Evolutionary conservation across 2,888 invertebrate genomes (phyloP).

Genomic region (Phaonia tiefii): DNA sequence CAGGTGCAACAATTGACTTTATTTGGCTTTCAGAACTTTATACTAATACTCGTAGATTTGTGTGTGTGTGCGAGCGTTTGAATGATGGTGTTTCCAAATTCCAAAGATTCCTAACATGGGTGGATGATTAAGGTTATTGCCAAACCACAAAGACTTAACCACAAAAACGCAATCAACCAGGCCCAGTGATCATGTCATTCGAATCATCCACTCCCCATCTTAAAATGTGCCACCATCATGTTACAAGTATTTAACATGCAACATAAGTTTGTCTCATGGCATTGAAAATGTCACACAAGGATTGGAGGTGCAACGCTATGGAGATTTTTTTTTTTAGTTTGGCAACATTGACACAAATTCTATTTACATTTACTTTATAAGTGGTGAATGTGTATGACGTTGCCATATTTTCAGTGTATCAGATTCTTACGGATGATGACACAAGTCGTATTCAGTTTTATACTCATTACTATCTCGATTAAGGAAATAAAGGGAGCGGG

Average conservation of each 20-base stretch:
- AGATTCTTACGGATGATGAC: no score
- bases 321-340: no score
- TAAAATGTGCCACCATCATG: conserved; percentile 23
- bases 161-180: conserved; percentile 14
- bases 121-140: conserved; percentile 59
- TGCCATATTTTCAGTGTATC: background rate
- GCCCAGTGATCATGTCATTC: conserved; percentile 14
- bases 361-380: no score
- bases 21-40: conserved; percentile 55
- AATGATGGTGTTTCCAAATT: conserved; percentile 57
- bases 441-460: no score
- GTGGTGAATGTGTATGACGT: background rate
- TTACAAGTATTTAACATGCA: conserved; percentile 54
- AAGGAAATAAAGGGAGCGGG: no score
- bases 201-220: background rate
- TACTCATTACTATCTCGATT: no score
- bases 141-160: conserved; percentile 17
- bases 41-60: no score
- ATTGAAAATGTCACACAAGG: conserved; percentile 33
- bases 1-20: conserved; percentile 65
- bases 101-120: conserved; percentile 66
- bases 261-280: conserved; percentile 35
- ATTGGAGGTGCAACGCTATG: background rate
- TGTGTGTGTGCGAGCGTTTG: conserved; percentile 13
- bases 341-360: background rate